Conservation (phyloP, 2,113 vertebrate genomes). For the Camelus dromedarius region DNA sequence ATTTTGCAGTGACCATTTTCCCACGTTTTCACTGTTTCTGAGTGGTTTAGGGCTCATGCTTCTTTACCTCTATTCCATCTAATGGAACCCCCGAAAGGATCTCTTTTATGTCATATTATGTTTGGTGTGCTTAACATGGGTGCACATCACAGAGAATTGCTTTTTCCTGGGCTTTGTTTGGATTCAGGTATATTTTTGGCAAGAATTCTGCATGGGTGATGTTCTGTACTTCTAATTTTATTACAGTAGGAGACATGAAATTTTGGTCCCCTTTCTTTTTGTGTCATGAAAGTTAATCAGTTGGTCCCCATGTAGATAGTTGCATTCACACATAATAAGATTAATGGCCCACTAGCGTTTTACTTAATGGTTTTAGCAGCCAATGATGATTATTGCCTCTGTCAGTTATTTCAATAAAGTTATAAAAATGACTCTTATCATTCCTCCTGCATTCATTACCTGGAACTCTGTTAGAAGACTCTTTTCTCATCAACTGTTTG, state of each 20-base stretch:
- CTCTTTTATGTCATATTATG: not conserved
- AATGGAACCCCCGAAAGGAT: not conserved
- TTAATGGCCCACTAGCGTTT: not conserved
- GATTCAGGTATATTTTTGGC: not conserved
- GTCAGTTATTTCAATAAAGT: not conserved
- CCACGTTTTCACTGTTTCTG: not conserved
- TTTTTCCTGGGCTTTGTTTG: not conserved
- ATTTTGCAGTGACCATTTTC: not conserved
- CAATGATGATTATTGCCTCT: not conserved
- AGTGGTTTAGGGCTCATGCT: not conserved
- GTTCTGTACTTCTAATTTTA: not conserved
- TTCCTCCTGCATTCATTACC: not conserved
- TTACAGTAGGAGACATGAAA: not conserved
- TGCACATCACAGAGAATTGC: not conserved
- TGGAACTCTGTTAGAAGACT: not conserved
- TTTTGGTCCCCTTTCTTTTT: not conserved
- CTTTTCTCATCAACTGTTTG: not conserved
- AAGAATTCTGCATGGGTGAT: not conserved
- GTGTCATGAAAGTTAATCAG: not conserved
- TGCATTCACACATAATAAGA: not conserved
- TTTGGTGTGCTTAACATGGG: fast-evolving
- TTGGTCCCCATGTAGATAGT: not conserved
- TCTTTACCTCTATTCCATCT: not conserved
- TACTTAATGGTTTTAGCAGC: not conserved
- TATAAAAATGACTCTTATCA: not conserved